Evolutionary conservation across 2,797 vertebrate genomes (phyloP).

Genomic region (Hafferia zeledoni): DNA sequence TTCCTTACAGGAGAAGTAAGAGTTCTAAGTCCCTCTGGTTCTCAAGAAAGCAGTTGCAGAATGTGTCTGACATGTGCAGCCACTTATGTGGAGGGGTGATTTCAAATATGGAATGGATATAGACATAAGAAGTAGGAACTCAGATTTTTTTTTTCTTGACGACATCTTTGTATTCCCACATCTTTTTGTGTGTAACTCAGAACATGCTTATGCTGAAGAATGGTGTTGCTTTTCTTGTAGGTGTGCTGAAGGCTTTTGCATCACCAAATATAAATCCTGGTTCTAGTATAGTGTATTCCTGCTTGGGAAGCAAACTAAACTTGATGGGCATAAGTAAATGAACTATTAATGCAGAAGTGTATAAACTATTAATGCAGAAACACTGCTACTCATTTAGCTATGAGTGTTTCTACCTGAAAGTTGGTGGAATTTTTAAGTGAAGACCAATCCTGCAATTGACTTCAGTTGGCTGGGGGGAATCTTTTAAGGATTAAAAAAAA

Average conservation of each 20-base stretch:
- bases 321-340: not conserved
- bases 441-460: not conserved
- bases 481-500: not conserved
- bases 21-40: not conserved
- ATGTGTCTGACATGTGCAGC: not conserved
- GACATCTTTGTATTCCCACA: not conserved
- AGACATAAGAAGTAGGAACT: not conserved
- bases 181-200: not conserved
- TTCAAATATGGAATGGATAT: not conserved
- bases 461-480: rapidly evolving
- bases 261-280: not conserved
- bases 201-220: not conserved
- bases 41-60: not conserved
- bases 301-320: not conserved
- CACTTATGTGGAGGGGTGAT: rapidly evolving
- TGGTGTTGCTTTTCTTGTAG: not conserved
- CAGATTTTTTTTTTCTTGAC: not conserved
- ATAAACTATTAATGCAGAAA: not conserved
- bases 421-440: not conserved
- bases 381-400: not conserved
- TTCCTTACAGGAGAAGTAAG: not conserved
- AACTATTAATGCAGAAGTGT: not conserved
- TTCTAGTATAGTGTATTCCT: not conserved
- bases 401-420: not conserved
- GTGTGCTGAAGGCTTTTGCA: not conserved